Percentiles rank a stretch among this genome's conserved stretches.
Conservation (phyloP, 2,888 invertebrate genomes). For the Mesorhabditis sp. region DNA sequence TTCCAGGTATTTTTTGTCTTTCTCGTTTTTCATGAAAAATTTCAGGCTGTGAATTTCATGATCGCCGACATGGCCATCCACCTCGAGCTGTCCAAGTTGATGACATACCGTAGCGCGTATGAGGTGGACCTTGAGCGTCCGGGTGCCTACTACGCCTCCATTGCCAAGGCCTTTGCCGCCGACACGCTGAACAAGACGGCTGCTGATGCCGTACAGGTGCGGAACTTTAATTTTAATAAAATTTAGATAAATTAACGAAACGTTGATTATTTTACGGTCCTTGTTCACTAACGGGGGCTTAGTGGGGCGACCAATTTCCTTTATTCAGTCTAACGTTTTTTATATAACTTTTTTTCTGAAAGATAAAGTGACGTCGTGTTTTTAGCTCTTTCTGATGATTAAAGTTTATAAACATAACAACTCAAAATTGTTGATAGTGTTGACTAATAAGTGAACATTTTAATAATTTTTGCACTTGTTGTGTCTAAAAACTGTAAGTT, state of each 20-base stretch:
- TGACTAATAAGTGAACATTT: too few species aligned
- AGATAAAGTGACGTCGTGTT: too few species aligned
- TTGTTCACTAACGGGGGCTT: too few species aligned
- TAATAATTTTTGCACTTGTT: too few species aligned
- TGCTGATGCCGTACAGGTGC: constrained; percentile 77
- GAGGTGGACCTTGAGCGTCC: constrained; percentile 66
- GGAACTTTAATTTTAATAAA: background rate
- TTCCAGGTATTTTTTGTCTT: constrained; percentile 3
- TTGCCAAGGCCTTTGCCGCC: constrained; percentile 85
- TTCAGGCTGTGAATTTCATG: constrained; percentile 80
- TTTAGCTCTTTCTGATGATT: too few species aligned
- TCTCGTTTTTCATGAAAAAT: background rate
- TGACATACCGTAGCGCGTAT: constrained; percentile 69
- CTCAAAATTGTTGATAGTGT: background rate
- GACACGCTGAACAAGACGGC: constrained; percentile 92
- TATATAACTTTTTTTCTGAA: too few species aligned
- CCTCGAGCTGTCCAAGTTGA: constrained; percentile 79
- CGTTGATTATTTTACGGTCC: constrained; percentile 4
- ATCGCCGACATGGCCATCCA: constrained; percentile 91
- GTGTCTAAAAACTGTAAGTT: too few species aligned
- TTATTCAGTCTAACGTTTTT: too few species aligned
- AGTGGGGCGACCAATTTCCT: background rate
- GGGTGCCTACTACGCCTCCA: constrained; percentile 74
- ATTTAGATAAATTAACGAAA: constrained; percentile 12
- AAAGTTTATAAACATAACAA: background rate